These are phyloP conservation scores for Hyposoter dolosus DNA, from an alignment of 2,888 invertebrate genomes.

Conservation along the genomic window DNA sequence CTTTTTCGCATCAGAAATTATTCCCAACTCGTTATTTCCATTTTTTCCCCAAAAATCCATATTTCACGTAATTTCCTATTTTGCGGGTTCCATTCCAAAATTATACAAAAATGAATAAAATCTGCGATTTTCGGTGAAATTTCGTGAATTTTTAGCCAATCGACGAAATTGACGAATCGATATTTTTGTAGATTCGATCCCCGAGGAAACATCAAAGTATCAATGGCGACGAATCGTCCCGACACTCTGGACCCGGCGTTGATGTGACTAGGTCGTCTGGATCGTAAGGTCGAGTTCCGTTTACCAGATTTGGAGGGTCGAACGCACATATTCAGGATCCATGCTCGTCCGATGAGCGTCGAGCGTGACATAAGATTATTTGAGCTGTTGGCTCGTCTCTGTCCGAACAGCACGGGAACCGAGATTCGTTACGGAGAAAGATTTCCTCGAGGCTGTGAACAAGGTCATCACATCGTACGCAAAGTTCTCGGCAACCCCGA, in stretches of 20 bases:
- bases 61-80: too few species aligned
- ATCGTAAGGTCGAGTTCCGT: constrained; percentile 99
- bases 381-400: constrained; percentile 97
- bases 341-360: constrained; percentile 99
- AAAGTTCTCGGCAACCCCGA: constrained; percentile 97
- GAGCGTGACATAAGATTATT: constrained; percentile 99
- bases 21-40: too few species aligned
- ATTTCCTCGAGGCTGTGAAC: constrained; percentile 99
- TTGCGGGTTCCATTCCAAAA: too few species aligned
- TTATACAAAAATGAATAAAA: too few species aligned
- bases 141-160: background rate
- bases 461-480: constrained; percentile 99
- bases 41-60: too few species aligned
- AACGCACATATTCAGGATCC: constrained; percentile 99
- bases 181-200: constrained; percentile 92
- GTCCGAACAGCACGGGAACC: constrained; percentile 98
- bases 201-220: constrained; percentile 98
- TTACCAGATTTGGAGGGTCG: constrained; percentile 98
- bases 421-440: constrained; percentile 98
- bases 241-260: constrained; percentile 99
- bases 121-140: background rate
- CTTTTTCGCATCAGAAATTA: too few species aligned
- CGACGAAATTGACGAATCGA: background rate
- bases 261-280: constrained; percentile 98
- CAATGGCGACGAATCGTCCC: constrained; percentile 99